Evolutionary conservation across 2,797 vertebrate species (phyloP).

Genomic region (Rhincodon typus): DNA sequence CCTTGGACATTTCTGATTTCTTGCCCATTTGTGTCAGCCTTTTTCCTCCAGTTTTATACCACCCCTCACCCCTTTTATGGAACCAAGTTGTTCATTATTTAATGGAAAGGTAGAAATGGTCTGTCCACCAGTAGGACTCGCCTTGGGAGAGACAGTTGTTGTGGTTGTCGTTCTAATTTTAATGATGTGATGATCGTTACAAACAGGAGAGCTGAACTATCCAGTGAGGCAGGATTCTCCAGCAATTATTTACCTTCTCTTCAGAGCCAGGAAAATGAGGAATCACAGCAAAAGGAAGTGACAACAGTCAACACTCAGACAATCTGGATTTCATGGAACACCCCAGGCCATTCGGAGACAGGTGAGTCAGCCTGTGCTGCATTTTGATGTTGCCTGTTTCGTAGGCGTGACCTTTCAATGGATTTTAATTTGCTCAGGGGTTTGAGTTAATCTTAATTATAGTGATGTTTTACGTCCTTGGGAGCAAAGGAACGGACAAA

Average conservation of each 20-base stretch:
- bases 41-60: too few species aligned
- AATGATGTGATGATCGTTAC: neutral
- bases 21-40: too few species aligned
- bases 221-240: neutral
- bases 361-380: neutral
- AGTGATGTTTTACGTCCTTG: neutral
- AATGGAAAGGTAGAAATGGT: neutral
- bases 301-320: neutral
- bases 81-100: neutral
- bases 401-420: neutral
- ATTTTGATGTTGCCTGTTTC: neutral
- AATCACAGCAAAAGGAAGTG: neutral
- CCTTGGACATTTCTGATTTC: too few species aligned
- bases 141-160: neutral
- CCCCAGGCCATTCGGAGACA: neutral
- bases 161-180: neutral
- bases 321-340: neutral
- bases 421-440: neutral
- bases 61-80: too few species aligned
- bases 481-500: neutral
- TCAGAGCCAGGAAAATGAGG: neutral
- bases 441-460: too few species aligned
- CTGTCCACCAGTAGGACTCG: neutral
- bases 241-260: neutral
- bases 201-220: neutral